phyloP scores from a whole-genome alignment of 2,113 vertebrate genomes.

The Plectropomus leopardus region DNA sequence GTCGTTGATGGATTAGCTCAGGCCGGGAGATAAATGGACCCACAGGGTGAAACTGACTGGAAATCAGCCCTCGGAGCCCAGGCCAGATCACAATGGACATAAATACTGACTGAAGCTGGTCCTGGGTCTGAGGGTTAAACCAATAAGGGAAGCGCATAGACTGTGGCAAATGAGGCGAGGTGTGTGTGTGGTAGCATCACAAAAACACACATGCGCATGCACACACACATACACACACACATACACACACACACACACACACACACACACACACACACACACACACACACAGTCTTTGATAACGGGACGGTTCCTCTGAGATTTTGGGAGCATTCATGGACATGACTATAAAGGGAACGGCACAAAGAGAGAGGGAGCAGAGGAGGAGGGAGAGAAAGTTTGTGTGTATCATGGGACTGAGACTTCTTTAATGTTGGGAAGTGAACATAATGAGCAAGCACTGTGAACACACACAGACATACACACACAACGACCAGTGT shows the following conservation, averaged over 20 bases:
- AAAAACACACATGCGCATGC: slow-evolving; percentile 50
- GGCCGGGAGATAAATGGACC: slow-evolving; percentile 73
- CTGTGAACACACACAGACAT: slow-evolving; percentile 76
- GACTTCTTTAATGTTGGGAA: slow-evolving; percentile 72
- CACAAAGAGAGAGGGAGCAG: slow-evolving; percentile 48
- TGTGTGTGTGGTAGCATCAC: slow-evolving; percentile 72
- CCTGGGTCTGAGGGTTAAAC: slow-evolving; percentile 67
- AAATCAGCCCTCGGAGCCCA: slow-evolving; percentile 64
- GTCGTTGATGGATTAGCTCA: slow-evolving; percentile 74
- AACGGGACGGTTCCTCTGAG: slow-evolving; percentile 59
- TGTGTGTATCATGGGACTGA: slow-evolving; percentile 72
- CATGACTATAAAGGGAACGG: slow-evolving; percentile 54
- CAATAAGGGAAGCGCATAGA: slow-evolving; percentile 65
- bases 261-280: no score
- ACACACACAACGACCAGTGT: slow-evolving; percentile 55
- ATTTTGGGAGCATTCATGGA: slow-evolving; percentile 61
- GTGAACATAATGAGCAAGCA: slow-evolving; percentile 77
- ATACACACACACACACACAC: slow-evolving; percentile 33
- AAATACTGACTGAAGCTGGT: slow-evolving; percentile 74
- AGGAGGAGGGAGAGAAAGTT: slow-evolving; percentile 38
- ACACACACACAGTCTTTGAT: slow-evolving; percentile 60
- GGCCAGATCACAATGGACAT: slow-evolving; percentile 59
- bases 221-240: slow-evolving; percentile 32
- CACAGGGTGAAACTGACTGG: slow-evolving; percentile 68
- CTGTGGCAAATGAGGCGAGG: slow-evolving; percentile 64